A percentile compares a stretch with the other conserved stretches of the same genome.
These are phyloP conservation scores for Maconellicoccus hirsutus DNA, from an alignment of 1,140 invertebrate genomes.

Conservation along the genomic window DNA sequence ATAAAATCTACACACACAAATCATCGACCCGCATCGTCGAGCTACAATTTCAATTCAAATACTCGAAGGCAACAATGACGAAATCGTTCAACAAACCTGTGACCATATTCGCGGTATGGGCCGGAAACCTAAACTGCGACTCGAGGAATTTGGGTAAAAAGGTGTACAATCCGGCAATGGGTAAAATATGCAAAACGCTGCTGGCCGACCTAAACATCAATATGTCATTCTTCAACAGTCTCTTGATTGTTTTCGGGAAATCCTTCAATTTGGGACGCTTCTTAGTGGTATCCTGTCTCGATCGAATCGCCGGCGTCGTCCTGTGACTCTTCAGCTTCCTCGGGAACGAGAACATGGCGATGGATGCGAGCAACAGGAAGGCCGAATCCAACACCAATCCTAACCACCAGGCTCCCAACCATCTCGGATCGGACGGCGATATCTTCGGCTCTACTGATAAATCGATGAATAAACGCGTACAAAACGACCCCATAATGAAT, in stretches of 20 bases:
- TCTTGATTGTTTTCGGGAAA: constrained; percentile 74
- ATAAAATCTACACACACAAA: no score
- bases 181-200: constrained; percentile 76
- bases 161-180: constrained; percentile 80
- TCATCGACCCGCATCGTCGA: no score
- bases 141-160: constrained; percentile 90
- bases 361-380: constrained; percentile 61
- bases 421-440: constrained; percentile 69
- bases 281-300: not conserved
- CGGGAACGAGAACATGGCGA: constrained; percentile 83
- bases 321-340: constrained; percentile 45
- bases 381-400: constrained; percentile 68
- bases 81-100: constrained; percentile 48
- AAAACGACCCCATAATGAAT: constrained; percentile 80
- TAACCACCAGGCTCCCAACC: constrained; percentile 88
- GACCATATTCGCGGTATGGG: constrained; percentile 79
- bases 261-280: constrained; percentile 47
- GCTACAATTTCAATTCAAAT: no score
- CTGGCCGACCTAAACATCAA: constrained; percentile 79
- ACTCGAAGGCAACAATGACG: no score
- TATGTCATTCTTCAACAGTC: constrained; percentile 77
- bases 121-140: constrained; percentile 76
- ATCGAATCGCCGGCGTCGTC: constrained; percentile 27
- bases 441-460: constrained; percentile 60
- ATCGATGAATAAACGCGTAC: constrained; percentile 76